phyloP scores from a whole-genome alignment of 1,140 invertebrate genomes.

The Diorhabda carinulata region DNA sequence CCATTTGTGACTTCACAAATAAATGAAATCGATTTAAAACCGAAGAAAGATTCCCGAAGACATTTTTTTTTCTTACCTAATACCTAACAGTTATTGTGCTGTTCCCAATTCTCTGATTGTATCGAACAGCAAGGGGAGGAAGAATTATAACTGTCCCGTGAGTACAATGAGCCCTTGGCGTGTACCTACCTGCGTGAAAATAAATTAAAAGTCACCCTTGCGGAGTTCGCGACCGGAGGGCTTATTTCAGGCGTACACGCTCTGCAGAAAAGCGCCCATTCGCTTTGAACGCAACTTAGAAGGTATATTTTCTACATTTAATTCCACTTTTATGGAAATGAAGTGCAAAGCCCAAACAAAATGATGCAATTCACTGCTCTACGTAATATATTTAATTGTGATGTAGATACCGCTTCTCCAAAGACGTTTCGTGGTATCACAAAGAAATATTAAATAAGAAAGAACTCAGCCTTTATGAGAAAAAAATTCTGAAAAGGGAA shows the following conservation, averaged over 20 bases:
- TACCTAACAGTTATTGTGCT: too few species aligned
- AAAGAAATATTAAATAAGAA: too few species aligned
- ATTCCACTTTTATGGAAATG: constrained; percentile 22
- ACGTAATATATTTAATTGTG: background rate
- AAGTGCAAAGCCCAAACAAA: constrained; percentile 14
- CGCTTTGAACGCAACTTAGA: constrained; percentile 18
- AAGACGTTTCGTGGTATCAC: background rate
- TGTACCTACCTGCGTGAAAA: constrained; percentile 22
- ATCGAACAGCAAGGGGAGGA: constrained; percentile 6
- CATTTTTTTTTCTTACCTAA: too few species aligned
- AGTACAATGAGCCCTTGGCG: constrained; percentile 14
- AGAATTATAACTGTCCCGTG: constrained; percentile 21
- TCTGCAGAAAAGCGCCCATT: background rate
- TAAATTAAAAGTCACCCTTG: constrained; percentile 31
- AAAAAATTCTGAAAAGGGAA: too few species aligned
- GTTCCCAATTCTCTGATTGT: too few species aligned
- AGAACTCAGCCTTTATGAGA: too few species aligned
- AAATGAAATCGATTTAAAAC: too few species aligned
- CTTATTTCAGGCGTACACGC: constrained; percentile 11
- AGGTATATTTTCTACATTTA: constrained; percentile 23
- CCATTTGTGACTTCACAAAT: too few species aligned
- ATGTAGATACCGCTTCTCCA: background rate
- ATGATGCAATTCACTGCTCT: constrained; percentile 8
- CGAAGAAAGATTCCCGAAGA: too few species aligned
- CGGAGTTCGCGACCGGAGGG: constrained; percentile 4